These are phyloP conservation scores for Papilio gigon DNA, from an alignment of 2,888 invertebrate genomes.

Conservation along the genomic window DNA sequence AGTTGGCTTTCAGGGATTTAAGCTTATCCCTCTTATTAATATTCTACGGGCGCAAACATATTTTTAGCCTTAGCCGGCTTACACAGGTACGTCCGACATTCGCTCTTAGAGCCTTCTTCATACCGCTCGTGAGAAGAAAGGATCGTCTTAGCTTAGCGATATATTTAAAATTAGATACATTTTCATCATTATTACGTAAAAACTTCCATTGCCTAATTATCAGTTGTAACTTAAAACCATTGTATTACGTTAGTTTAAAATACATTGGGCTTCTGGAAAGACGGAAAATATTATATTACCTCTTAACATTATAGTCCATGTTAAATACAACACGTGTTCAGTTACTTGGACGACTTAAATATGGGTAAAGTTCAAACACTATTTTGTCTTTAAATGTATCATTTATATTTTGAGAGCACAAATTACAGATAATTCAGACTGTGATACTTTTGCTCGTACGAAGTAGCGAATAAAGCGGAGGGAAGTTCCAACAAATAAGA, in stretches of 20 bases:
- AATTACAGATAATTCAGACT: constrained; percentile 19
- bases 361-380: too few relatives aligned
- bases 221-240: background rate
- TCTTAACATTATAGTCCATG: background rate
- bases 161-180: background rate
- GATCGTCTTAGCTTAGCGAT: background rate
- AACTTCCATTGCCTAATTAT: background rate
- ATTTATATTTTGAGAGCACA: background rate
- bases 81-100: constrained; percentile 52
- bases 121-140: background rate
- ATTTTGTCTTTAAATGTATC: background rate
- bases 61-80: constrained; percentile 71
- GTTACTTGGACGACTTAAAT: background rate
- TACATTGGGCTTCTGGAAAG: background rate
- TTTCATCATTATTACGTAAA: background rate
- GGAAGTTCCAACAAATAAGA: constrained; percentile 19
- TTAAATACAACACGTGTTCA: background rate
- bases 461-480: constrained; percentile 8
- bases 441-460: constrained; percentile 1
- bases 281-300: background rate
- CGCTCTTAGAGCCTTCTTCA: background rate
- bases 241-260: background rate
- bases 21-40: constrained; percentile 74
- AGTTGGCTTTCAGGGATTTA: constrained; percentile 72
- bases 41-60: constrained; percentile 72